Evolutionary conservation across 2,888 invertebrate genomes (phyloP).

Genomic region (Oscheius sp.): DNA sequence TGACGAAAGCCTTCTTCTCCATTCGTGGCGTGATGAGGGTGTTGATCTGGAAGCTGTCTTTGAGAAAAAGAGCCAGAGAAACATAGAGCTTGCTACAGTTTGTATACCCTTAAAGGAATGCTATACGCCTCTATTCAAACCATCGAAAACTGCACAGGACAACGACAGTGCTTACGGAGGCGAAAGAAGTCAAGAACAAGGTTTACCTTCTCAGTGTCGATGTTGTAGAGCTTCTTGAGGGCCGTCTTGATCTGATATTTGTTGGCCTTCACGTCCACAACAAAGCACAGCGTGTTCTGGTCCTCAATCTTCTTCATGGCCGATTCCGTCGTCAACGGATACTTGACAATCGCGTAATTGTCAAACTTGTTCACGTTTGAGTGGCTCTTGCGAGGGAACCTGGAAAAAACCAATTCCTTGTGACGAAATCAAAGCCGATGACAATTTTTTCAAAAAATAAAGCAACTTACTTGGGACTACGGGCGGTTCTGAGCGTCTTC

Average conservation of each 20-base stretch:
- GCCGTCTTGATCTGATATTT: conserved; percentile 96
- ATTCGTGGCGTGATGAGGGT: conserved; percentile 84
- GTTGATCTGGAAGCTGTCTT: conserved; percentile 65
- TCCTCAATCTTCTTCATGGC: conserved; percentile 99
- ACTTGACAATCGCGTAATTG: conserved; percentile 94
- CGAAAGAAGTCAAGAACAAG: not conserved
- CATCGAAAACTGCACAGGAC: not conserved
- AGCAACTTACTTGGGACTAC: conserved; percentile 83
- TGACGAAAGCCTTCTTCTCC: conserved; percentile 98
- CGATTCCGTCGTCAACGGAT: conserved; percentile 97
- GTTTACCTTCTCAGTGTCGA: conserved; percentile 93
- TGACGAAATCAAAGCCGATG: not conserved
- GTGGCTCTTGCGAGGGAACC: conserved; percentile 90
- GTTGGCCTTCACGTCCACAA: conserved; percentile 93
- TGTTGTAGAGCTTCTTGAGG: conserved; percentile 96
- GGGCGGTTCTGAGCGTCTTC: conserved; percentile 88
- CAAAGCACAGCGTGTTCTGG: conserved; percentile 98
- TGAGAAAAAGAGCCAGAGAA: not conserved
- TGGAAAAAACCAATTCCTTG: conserved; percentile 35
- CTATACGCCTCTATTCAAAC: conserved; percentile 15
- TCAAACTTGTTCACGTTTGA: conserved; percentile 86
- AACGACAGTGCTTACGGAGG: not conserved
- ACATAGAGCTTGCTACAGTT: not conserved
- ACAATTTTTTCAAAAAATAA: not conserved
- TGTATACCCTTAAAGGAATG: conserved; percentile 4